Evolutionary conservation across 2,888 invertebrate species (phyloP), one percentile per base, ranked within the genome.

Genomic region (Gymnosoma rotundatum): DNA sequence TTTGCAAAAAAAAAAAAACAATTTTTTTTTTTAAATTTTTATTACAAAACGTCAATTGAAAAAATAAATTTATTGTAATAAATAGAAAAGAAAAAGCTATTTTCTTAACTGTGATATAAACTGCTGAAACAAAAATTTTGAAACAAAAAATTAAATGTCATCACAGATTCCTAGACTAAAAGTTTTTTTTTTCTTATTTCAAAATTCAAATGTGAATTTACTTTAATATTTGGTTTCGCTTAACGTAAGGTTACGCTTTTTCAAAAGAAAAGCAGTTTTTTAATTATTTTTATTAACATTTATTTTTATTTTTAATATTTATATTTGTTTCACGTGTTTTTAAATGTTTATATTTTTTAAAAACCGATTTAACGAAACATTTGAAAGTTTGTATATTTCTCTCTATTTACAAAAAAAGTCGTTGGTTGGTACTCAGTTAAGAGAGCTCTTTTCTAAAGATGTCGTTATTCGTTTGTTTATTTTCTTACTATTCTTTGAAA

Each of bases 401-500:
- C 25, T 58, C 54, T 74, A 18, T 67, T 36, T 69, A 36, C 32
- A 32, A 32, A 32, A 25, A 74, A 75, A 86, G 85, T n/a, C n/a
- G 84, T 78, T 83, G 80, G 81, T 70, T 75, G 38, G 21, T 87
- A 86, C 86, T 86, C 87, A 87, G 83, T 87, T 86, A 84, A 63
- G 79, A 84, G 78, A 85, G 86, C 86, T 88, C 88, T 89, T 89
- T 87, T 86, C 9, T 86, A 88, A 89, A 89, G 89, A 87, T 70
- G 36, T 78, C 78, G 86, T 83, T 85, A 36, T 83, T 86, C 86
- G 86, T 86, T 85, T 63, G 25, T 70, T 70, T 64, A 2, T 32
- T 32, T 32, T 6, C 12, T 36, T 20, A 52, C 48, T 12, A 21
- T 58, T 18, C 3, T n/a, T 36, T 66, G 6, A 36, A 7, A n/a